Evolutionary conservation across 92 coral and sea anemone genomes (phyloP).

Genomic region (Paragorgia papillata): DNA sequence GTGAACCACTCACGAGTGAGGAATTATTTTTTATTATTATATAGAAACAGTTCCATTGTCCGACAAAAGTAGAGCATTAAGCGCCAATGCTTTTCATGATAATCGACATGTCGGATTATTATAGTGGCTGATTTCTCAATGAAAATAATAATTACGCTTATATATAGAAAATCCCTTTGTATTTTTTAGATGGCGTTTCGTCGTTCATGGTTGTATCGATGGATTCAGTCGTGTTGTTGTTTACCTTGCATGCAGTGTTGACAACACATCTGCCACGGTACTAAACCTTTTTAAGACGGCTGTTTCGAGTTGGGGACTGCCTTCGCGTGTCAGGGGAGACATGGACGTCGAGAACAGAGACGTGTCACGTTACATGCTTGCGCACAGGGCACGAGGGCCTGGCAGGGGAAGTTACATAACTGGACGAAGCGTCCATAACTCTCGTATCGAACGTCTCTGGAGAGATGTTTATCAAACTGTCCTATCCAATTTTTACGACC

Average conservation of each 20-base stretch:
- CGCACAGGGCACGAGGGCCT: conserved; percentile 47
- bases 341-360: conserved; percentile 62
- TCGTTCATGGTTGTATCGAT: conserved; percentile 60
- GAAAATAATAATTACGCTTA: no score
- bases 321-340: no score
- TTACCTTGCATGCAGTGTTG: no score
- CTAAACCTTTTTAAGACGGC: conserved; percentile 44
- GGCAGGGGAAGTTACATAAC: no score
- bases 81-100: no score
- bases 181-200: conserved; percentile 53
- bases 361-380: conserved; percentile 50
- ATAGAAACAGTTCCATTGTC: no score
- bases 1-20: conserved; percentile 50
- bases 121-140: no score
- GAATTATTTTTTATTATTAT: background rate
- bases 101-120: no score
- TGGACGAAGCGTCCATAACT: no score
- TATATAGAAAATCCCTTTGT: background rate
- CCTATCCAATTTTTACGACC: conserved; percentile 44
- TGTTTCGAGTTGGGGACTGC: conserved; percentile 51
- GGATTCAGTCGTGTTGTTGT: conserved; percentile 59
- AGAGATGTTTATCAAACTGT: conserved; percentile 49
- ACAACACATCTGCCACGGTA: conserved; percentile 51
- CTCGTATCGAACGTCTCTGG: no score
- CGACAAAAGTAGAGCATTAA: no score